Percentiles rank a stretch among this genome's conserved stretches.
These are phyloP conservation scores for Agriopis marginaria DNA, from an alignment of 2,888 invertebrate genomes.

Conservation along the genomic window DNA sequence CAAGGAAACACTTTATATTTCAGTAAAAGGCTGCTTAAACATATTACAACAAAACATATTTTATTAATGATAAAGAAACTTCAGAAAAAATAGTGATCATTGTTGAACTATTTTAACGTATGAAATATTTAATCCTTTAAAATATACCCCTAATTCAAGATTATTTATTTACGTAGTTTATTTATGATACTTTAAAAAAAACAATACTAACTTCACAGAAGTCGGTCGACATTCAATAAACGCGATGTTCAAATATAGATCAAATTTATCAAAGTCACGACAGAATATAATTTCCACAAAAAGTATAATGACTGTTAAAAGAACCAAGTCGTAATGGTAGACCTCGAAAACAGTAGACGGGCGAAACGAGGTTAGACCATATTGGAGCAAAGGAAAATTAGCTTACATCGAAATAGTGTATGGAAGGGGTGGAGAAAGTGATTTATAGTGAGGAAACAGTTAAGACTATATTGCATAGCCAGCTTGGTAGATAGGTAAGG, in stretches of 20 bases:
- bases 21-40: neutral
- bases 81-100: neutral
- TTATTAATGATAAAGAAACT: neutral
- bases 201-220: no score
- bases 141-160: neutral
- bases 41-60: neutral
- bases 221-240: no score
- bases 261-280: neutral
- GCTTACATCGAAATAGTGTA: neutral
- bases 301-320: neutral
- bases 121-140: neutral
- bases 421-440: neutral
- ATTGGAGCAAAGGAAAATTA: neutral
- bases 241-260: neutral
- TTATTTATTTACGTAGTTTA: no score
- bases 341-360: neutral
- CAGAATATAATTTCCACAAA: neutral
- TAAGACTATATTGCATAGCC: neutral
- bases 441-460: neutral
- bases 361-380: neutral
- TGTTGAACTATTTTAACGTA: neutral
- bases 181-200: no score
- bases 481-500: neutral
- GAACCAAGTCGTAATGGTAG: neutral
- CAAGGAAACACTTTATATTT: slow-evolving; percentile 12